Conservation (phyloP, 1,140 invertebrate genomes). For the Drosophila repletoides region DNA sequence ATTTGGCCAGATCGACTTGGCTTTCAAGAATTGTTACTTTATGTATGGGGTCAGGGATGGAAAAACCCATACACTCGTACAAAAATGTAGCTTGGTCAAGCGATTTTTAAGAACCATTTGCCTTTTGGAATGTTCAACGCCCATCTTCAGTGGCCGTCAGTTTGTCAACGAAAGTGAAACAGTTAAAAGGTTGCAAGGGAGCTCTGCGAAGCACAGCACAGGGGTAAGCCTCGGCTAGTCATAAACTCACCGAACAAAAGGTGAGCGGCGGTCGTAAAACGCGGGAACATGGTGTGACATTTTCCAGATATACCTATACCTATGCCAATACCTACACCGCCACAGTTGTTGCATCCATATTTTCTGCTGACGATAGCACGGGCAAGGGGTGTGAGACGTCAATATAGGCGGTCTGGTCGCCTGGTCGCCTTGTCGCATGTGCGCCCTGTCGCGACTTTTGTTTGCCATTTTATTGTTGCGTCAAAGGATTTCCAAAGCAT, state of each 20-base stretch:
- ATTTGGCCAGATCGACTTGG: slow-evolving; percentile 18
- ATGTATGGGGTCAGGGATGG: too few species aligned
- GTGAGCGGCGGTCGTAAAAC: slow-evolving; percentile 70
- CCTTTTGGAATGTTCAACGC: slow-evolving; percentile 13
- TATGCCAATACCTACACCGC: not conserved
- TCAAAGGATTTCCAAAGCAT: slow-evolving; percentile 60
- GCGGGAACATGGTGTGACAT: slow-evolving; percentile 79
- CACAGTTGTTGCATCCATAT: slow-evolving; percentile 59
- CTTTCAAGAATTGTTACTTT: not conserved
- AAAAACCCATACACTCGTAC: too few species aligned
- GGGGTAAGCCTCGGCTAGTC: slow-evolving; percentile 39
- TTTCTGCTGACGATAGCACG: slow-evolving; percentile 42
- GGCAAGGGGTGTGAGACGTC: slow-evolving; percentile 44
- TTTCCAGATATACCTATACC: slow-evolving; percentile 32
- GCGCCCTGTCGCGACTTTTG: slow-evolving; percentile 57
- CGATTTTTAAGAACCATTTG: slow-evolving; percentile 6
- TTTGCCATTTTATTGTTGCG: slow-evolving; percentile 76
- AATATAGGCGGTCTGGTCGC: slow-evolving; percentile 11
- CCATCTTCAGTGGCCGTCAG: slow-evolving; percentile 2
- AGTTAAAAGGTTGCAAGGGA: slow-evolving; percentile 46
- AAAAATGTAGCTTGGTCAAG: too few species aligned
- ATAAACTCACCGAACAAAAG: slow-evolving; percentile 73
- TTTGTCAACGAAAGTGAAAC: slow-evolving; percentile 63
- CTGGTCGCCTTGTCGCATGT: slow-evolving; percentile 20
- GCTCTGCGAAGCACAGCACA: not conserved